phyloP scores from a whole-genome alignment of 2,888 invertebrate genomes.

The Ditula angustiorana region DNA sequence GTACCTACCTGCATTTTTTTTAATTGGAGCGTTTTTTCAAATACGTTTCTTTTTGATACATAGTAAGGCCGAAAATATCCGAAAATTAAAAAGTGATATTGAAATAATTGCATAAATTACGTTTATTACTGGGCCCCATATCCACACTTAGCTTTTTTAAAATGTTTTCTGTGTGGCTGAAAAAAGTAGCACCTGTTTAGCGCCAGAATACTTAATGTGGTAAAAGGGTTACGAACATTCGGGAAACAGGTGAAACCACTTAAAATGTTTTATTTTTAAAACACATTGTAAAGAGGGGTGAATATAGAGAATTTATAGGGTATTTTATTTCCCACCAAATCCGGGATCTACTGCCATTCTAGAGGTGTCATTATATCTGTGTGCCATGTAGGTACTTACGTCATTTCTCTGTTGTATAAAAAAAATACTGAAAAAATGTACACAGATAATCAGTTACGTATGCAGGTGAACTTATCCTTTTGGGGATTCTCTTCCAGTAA shows the following conservation, averaged over 20 bases:
- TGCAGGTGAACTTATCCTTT: no score
- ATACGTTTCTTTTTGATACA: no score
- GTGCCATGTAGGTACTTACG: neutral
- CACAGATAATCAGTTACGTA: no score
- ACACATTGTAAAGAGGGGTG: conserved; percentile 36
- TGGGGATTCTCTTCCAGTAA: no score
- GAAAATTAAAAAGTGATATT: neutral
- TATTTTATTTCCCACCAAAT: neutral
- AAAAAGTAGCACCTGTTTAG: conserved; percentile 45
- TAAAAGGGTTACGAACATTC: conserved; percentile 59
- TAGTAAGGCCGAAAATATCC: no score
- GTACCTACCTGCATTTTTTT: no score
- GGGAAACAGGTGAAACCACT: conserved; percentile 65
- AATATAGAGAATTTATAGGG: conserved; percentile 4
- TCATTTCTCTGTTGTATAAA: no score
- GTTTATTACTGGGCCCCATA: neutral
- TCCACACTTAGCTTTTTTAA: neutral
- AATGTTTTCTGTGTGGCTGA: conserved; percentile 38
- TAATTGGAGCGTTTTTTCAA: no score
- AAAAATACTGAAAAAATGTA: no score
- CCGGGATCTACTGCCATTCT: neutral
- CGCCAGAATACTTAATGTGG: conserved; percentile 64
- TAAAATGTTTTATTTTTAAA: conserved; percentile 59
- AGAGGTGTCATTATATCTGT: neutral
- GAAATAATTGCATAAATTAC: neutral